Conservation (phyloP, 1,140 invertebrate genomes). For the Camponotus vicinus region DNA sequence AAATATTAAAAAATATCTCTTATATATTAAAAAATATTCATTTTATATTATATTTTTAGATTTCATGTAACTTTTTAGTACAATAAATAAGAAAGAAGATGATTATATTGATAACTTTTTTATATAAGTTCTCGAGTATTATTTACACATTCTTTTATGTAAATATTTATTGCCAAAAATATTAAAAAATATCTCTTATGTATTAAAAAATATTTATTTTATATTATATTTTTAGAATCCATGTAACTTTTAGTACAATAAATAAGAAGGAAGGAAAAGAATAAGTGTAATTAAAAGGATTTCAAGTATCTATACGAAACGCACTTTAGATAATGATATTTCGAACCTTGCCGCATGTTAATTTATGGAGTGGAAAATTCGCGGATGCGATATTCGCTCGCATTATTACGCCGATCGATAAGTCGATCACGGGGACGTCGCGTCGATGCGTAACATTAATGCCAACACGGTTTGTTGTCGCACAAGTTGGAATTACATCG, state of each 20-base stretch:
- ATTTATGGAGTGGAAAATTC: slow-evolving; percentile 45
- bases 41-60: background rate
- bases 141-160: background rate
- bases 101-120: background rate
- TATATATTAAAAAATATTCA: background rate
- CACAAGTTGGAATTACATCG: background rate
- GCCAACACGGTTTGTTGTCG: background rate
- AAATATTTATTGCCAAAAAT: slow-evolving; percentile 7
- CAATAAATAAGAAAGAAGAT: background rate
- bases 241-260: background rate
- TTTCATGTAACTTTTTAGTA: background rate
- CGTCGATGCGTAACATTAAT: background rate
- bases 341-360: slow-evolving; percentile 21
- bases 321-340: background rate
- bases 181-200: background rate
- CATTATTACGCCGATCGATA: slow-evolving; percentile 36
- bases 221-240: background rate
- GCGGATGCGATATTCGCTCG: background rate
- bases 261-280: background rate
- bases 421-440: slow-evolving; percentile 9
- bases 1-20: background rate
- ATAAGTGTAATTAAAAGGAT: background rate
- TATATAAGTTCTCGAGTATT: background rate
- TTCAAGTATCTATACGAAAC: background rate
- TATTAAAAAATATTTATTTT: slow-evolving; percentile 8